These are phyloP conservation scores for Pentalonia nigronervosa DNA, from an alignment of 1,140 invertebrate species.

Conservation along the genomic window DNA sequence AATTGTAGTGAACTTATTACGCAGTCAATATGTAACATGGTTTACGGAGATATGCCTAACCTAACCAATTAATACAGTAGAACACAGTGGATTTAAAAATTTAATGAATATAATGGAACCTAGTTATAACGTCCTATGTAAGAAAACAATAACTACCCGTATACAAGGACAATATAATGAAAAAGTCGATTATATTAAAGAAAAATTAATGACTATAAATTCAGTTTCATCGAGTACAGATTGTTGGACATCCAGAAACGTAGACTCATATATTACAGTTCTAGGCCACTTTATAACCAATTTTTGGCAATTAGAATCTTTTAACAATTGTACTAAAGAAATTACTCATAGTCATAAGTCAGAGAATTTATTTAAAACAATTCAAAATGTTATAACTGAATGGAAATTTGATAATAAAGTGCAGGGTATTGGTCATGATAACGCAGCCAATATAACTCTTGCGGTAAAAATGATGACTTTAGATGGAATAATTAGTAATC, in stretches of 20 bases:
- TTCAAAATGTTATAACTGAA: no score
- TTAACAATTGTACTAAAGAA: no score
- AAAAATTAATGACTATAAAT: slow-evolving; percentile 5
- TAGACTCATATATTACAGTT: slow-evolving; percentile 28
- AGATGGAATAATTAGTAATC: slow-evolving; percentile 12
- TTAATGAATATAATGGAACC: slow-evolving; percentile 28
- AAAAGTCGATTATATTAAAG: no score
- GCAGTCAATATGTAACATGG: slow-evolving; percentile 15
- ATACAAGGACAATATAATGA: no score
- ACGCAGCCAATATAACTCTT: slow-evolving; percentile 29
- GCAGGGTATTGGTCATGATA: not conserved
- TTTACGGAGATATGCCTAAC: not conserved
- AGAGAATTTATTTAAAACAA: no score
- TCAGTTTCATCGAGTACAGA: slow-evolving; percentile 34
- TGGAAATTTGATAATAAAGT: no score
- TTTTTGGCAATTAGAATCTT: slow-evolving; percentile 28
- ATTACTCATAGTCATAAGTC: no score
- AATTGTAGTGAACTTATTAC: slow-evolving; percentile 9
- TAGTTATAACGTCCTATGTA: not conserved
- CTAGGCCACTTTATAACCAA: not conserved
- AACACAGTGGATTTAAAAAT: slow-evolving; percentile 29
- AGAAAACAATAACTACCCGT: slow-evolving; percentile 40
- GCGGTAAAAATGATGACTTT: not conserved
- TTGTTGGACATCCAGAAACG: slow-evolving; percentile 30
- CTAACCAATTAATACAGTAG: slow-evolving; percentile 23